phyloP scores from a whole-genome alignment of 1,140 invertebrate species.

The Tetragonula clypearis region DNA sequence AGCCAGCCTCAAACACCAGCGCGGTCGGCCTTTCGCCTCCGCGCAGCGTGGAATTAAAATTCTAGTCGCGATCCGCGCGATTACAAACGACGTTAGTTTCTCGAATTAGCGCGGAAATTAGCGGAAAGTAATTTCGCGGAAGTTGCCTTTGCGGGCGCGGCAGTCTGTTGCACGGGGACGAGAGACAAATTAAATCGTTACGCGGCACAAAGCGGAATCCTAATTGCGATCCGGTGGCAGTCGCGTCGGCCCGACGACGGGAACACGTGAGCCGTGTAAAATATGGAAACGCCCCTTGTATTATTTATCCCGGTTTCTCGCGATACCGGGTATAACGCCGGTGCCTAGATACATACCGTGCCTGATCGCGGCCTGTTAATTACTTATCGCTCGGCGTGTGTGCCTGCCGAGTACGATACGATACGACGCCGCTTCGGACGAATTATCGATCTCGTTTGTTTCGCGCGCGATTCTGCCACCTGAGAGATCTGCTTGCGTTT shows the following conservation, averaged over 20 bases:
- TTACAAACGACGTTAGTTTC: background rate
- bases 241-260: background rate
- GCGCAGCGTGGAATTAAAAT: background rate
- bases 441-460: conserved; percentile 13
- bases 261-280: conserved; percentile 9
- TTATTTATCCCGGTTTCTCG: conserved; percentile 28
- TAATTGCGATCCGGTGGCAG: conserved; percentile 24
- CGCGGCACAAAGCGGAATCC: conserved; percentile 24
- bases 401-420: no score
- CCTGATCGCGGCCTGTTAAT: conserved; percentile 20
- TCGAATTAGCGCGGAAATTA: conserved; percentile 5
- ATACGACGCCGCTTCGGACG: background rate
- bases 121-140: conserved; percentile 1
- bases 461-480: no score
- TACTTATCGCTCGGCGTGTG: conserved; percentile 16
- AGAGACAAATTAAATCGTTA: conserved; percentile 33
- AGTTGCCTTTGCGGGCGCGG: conserved; percentile 10
- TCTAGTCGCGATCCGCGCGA: background rate
- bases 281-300: conserved; percentile 13
- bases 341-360: background rate
- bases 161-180: background rate
- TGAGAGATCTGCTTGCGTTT: no score
- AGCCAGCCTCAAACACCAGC: no score
- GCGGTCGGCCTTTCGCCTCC: no score
- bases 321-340: conserved; percentile 18